Percentiles rank a stretch among this genome's conserved stretches.
phyloP scores from a whole-genome alignment of 2,797 vertebrate species.

The Enteromius mattozi region DNA sequence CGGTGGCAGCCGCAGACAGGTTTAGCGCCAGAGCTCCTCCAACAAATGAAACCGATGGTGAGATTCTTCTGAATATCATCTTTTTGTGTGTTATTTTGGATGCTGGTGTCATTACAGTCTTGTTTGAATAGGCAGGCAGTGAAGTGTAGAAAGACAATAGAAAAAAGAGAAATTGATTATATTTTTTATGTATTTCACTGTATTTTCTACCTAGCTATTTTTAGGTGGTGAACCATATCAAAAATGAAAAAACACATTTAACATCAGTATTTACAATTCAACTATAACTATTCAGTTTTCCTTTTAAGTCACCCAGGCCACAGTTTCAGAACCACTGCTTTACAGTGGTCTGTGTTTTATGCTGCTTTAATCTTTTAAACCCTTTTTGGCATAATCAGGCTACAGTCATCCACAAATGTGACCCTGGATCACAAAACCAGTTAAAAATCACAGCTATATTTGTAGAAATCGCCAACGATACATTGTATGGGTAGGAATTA shows the following conservation, averaged over 20 bases:
- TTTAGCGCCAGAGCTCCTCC: conserved; percentile 78
- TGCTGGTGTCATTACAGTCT: not conserved
- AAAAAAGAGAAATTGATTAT: not conserved
- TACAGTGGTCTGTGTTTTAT: not conserved
- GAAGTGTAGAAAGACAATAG: not conserved
- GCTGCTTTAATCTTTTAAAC: not conserved
- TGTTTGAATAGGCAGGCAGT: not conserved
- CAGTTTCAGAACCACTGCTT: not conserved
- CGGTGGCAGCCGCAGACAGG: conserved; percentile 89
- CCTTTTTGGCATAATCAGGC: too few relatives aligned
- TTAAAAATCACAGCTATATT: too few relatives aligned
- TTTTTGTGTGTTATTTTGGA: not conserved
- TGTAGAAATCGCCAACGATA: too few relatives aligned
- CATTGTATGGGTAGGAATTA: too few relatives aligned
- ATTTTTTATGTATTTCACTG: not conserved
- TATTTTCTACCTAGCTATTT: not conserved
- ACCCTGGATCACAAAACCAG: too few relatives aligned
- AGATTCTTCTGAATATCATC: conserved; percentile 59
- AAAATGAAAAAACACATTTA: not conserved
- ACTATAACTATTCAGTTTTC: not conserved
- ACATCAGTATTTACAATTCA: not conserved
- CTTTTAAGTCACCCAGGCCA: not conserved
- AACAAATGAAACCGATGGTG: conserved; percentile 81
- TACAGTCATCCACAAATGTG: not conserved
- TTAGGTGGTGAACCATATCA: not conserved